These are phyloP conservation scores for Myotis findleyi DNA, from an alignment of 2,797 vertebrate species.

Conservation along the genomic window DNA sequence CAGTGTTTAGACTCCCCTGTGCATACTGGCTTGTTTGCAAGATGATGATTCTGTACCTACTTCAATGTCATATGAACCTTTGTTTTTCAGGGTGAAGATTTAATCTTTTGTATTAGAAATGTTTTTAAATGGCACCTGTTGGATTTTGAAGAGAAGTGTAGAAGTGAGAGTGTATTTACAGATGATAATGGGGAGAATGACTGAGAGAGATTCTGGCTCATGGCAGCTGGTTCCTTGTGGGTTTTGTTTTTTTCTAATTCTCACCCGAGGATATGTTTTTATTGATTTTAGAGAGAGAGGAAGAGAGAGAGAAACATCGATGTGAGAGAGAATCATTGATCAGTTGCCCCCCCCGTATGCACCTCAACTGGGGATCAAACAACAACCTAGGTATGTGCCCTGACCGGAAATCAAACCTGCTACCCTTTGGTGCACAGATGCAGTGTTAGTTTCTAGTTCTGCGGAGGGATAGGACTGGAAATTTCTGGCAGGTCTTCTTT, in stretches of 20 bases:
- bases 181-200: not conserved
- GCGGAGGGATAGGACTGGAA: too few species aligned
- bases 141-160: not conserved
- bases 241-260: not conserved
- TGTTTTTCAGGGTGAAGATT: not conserved
- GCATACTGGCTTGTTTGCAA: rapidly evolving
- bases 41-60: not conserved
- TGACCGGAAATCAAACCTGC: not conserved
- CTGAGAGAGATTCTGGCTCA: not conserved
- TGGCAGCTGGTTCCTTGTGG: not conserved
- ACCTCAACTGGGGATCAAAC: too few species aligned
- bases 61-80: not conserved
- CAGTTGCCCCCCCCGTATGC: not conserved
- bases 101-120: conserved; percentile 8
- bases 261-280: not conserved
- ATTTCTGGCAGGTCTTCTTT: not conserved
- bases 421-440: not conserved
- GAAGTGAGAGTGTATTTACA: not conserved
- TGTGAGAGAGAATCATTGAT: not conserved
- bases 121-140: not conserved
- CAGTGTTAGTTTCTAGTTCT: too few species aligned
- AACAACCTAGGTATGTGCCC: too few species aligned
- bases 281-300: not conserved
- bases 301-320: not conserved
- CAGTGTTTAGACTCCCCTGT: not conserved